These are phyloP conservation scores for Cerceris ruficornis DNA, from an alignment of 2,888 invertebrate genomes.

Conservation along the genomic window DNA sequence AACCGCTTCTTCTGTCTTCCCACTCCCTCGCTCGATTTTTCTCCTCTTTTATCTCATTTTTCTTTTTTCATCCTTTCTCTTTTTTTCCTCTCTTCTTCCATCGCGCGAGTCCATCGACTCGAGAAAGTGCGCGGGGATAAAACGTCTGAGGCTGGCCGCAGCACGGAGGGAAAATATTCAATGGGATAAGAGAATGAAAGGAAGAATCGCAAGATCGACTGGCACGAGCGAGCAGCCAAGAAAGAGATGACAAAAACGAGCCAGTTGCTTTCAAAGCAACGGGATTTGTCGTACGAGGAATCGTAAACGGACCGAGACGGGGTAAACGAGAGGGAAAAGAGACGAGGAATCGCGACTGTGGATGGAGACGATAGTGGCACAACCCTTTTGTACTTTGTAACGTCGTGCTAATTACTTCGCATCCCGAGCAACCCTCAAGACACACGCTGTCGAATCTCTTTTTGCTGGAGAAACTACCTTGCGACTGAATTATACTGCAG, in stretches of 20 bases:
- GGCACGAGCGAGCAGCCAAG: not conserved
- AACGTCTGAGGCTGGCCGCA: not conserved
- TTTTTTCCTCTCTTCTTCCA: too few species aligned
- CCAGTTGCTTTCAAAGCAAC: conserved; percentile 58
- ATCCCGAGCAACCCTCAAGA: conserved; percentile 50
- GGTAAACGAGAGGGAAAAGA: not conserved
- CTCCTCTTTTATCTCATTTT: too few species aligned
- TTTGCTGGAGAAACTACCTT: conserved; percentile 40
- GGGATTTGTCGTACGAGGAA: conserved; percentile 68
- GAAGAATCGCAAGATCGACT: conserved; percentile 14
- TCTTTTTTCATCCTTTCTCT: too few species aligned
- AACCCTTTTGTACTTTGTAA: conserved; percentile 72
- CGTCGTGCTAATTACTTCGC: conserved; percentile 73
- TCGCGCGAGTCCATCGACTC: too few species aligned
- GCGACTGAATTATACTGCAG: conserved; percentile 57
- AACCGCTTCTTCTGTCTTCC: too few species aligned
- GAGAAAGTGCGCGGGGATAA: too few species aligned
- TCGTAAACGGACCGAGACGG: conserved; percentile 35
- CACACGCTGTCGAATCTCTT: conserved; percentile 55
- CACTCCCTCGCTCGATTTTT: too few species aligned
- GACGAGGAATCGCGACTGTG: not conserved
- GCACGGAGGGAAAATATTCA: not conserved
- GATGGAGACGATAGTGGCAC: conserved; percentile 27
- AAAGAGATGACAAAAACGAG: not conserved
- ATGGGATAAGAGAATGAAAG: not conserved